Base-by-base conservation (phyloP, 2,888 invertebrate species). In the Drosophila siamana region DNA sequence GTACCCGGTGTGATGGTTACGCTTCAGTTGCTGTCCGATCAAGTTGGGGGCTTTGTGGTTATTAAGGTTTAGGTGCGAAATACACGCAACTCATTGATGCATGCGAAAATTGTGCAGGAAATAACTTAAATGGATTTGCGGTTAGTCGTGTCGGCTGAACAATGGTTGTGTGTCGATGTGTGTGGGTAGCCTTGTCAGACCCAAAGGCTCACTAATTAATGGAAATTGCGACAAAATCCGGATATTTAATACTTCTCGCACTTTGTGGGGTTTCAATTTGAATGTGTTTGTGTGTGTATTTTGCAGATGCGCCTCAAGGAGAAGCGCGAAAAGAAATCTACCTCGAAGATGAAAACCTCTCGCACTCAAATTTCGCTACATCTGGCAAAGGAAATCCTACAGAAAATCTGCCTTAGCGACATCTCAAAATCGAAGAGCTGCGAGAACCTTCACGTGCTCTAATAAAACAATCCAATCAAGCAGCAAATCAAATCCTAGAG, bases 401-500 rank as follows among this genome's bases (percentile, higher is more conserved):
- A 96, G 91, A 97, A 96, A 93, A 96, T 97, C 90, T 96, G 97
- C 92, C 94, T 96, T 91, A 96, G 96, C 90, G 96, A 97, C 92
- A 95, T 95, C 84, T 95, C 95, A 67, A 97, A 97, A 92, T 96
- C 96, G 9, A 97, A 97, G 91, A 96, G 96, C 68, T 97, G 97
- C 92, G 97, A 97, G 92, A 97, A 97, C 92, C 93, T 97, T 69
- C 96, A 97, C 91, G 96, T 97, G 75, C 94, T 97, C 80, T 97
- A 94, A 85, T 74, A 22, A 69, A 44, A 48, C 38, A 30, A 33
- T 46, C 13, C 7, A 40, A 41, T 52, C 51, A 48, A 30, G 13
- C 43, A 56, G 41, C 26, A 51, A 55, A 30, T 43, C 65, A 43
- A 15, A 61, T 13, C 40, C 26, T 8, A 74, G 40, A 66, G 65